Conservation (phyloP, 2,113 vertebrate genomes). For the Phalacrocorax aristotelis region DNA sequence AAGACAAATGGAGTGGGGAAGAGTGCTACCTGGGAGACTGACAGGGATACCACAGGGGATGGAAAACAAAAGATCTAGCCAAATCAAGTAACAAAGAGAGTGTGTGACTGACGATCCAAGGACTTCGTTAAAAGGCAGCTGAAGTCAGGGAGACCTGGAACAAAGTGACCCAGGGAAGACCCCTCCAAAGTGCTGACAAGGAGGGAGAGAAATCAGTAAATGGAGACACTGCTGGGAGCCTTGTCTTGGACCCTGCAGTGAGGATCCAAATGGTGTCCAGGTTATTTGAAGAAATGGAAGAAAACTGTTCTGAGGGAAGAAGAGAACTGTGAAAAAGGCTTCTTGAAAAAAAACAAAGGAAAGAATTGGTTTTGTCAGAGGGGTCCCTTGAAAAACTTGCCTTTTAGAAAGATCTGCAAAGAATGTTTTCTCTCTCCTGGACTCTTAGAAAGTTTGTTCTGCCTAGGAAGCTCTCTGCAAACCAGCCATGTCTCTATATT, state of each 20-base stretch:
- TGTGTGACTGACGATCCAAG: neutral
- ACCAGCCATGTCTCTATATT: neutral
- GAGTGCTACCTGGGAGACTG: slow-evolving; percentile 29
- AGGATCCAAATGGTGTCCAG: neutral
- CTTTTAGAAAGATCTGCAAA: neutral
- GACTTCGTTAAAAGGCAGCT: slow-evolving; percentile 2
- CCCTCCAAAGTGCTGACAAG: slow-evolving; percentile 24
- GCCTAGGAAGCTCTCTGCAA: neutral
- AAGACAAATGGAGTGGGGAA: slow-evolving; percentile 63
- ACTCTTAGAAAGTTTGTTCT: neutral
- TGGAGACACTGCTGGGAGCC: neutral
- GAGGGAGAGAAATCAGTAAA: slow-evolving; percentile 31
- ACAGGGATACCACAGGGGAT: slow-evolving; percentile 16
- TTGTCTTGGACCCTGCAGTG: neutral
- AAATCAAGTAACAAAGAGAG: slow-evolving; percentile 61
- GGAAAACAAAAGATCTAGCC: slow-evolving; percentile 65
- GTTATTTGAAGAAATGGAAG: neutral
- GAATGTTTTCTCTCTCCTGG: neutral
- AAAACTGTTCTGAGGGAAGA: neutral
- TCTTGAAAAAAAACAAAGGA: neutral
- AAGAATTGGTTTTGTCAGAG: neutral
- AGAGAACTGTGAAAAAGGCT: neutral
- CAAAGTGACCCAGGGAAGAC: slow-evolving; percentile 39
- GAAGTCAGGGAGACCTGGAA: slow-evolving; percentile 39
- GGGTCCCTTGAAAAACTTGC: neutral